phyloP scores from a whole-genome alignment of 1,140 invertebrate species.

The Zaprionus africanus region DNA sequence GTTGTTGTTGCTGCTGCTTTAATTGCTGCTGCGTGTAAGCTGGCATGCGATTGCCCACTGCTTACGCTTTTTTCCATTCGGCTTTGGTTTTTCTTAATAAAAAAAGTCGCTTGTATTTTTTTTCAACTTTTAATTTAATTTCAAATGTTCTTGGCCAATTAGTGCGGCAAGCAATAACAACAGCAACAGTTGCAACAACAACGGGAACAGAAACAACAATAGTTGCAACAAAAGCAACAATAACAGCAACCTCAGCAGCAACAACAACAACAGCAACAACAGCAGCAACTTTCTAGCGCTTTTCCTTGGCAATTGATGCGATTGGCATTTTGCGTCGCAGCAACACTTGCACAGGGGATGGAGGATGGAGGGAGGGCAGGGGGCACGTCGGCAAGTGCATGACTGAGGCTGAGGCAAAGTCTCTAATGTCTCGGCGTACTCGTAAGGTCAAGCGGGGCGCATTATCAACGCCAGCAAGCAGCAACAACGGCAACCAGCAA shows the following conservation, averaged over 20 bases:
- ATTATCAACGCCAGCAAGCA: slow-evolving; percentile 45
- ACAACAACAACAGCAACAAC: neutral
- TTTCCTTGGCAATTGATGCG: slow-evolving; percentile 4
- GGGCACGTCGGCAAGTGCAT: slow-evolving; percentile 32
- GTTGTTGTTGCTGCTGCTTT: slow-evolving; percentile 23
- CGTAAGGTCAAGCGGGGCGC: slow-evolving; percentile 63
- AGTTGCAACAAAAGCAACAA: neutral
- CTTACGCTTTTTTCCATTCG: slow-evolving; percentile 8
- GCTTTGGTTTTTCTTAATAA: slow-evolving; percentile 1
- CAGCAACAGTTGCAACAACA: neutral
- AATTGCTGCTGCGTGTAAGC: slow-evolving; percentile 58
- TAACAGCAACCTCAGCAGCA: neutral
- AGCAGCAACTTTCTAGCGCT: slow-evolving; percentile 2
- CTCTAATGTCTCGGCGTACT: slow-evolving; percentile 46
- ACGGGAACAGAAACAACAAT: too few species aligned
- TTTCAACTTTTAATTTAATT: slow-evolving; percentile 27
- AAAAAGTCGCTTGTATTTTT: slow-evolving; percentile 13
- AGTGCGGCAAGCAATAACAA: neutral
- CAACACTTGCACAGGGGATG: neutral
- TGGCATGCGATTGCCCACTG: slow-evolving; percentile 56
- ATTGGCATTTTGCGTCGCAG: slow-evolving; percentile 17
- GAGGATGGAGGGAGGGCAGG: neutral
- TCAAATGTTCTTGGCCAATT: slow-evolving; percentile 21
- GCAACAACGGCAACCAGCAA: slow-evolving; percentile 21
- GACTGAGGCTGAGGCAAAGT: slow-evolving; percentile 25